Evolutionary conservation across 2,888 invertebrate genomes (phyloP).

Genomic region (Zootermopsis nevadensis): DNA sequence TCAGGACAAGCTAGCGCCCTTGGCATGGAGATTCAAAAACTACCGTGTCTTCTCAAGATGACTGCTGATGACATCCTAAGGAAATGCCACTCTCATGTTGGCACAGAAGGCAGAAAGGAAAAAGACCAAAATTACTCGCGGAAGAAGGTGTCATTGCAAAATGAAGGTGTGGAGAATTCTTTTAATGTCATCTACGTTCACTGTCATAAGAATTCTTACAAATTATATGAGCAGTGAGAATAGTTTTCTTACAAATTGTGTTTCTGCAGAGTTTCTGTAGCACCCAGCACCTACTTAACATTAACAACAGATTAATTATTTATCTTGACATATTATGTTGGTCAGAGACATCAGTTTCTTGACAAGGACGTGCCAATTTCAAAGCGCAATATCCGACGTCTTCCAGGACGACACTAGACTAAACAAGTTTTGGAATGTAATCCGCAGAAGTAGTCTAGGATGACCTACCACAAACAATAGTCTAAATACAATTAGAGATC

Average conservation of each 20-base stretch:
- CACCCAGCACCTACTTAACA: not conserved
- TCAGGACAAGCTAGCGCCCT: slow-evolving; percentile 11
- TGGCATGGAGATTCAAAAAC: slow-evolving; percentile 9
- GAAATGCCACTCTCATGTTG: slow-evolving; percentile 5
- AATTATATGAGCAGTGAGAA: not conserved
- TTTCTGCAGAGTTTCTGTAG: not conserved
- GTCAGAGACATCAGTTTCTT: not conserved
- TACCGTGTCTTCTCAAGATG: not conserved
- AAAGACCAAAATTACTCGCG: not conserved
- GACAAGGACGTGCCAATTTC: not conserved
- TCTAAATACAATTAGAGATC: too few relatives aligned
- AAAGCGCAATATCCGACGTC: too few relatives aligned
- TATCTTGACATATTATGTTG: not conserved
- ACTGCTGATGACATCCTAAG: slow-evolving; percentile 19
- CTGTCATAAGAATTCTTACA: not conserved
- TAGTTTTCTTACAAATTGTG: not conserved
- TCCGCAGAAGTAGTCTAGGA: too few relatives aligned
- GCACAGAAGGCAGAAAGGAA: not conserved
- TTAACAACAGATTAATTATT: not conserved
- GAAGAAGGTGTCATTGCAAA: slow-evolving; percentile 3
- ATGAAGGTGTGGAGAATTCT: slow-evolving; percentile 8
- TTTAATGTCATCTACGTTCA: slow-evolving; percentile 8
- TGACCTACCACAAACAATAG: too few relatives aligned
- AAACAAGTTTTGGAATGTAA: too few relatives aligned
- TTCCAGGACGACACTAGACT: too few relatives aligned